phyloP scores from a whole-genome alignment of 2,888 invertebrate species.

The Steinernema carpocapsae region DNA sequence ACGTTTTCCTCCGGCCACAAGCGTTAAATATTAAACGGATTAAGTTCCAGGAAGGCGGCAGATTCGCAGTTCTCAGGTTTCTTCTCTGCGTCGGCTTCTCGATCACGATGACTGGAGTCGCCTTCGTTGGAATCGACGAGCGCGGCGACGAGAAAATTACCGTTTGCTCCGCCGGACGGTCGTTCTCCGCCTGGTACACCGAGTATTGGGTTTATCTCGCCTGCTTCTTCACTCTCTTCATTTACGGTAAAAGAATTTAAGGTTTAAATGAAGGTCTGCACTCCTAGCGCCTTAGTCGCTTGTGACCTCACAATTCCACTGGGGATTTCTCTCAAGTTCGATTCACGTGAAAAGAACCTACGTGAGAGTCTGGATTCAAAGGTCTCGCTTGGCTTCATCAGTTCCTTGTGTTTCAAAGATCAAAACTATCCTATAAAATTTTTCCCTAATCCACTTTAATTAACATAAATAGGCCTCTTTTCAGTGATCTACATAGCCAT shows the following conservation, averaged over 20 bases:
- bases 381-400: no score
- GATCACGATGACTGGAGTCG: slow-evolving; percentile 29
- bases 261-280: background rate
- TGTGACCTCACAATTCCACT: no score
- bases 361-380: no score
- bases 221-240: slow-evolving; percentile 28
- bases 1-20: background rate
- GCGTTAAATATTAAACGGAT: background rate
- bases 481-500: slow-evolving; percentile 25
- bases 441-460: no score
- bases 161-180: slow-evolving; percentile 17
- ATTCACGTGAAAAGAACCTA: no score
- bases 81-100: slow-evolving; percentile 30
- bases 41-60: no score
- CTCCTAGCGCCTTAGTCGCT: no score
- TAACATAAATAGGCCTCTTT: no score
- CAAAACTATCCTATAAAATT: no score
- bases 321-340: no score
- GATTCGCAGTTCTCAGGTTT: slow-evolving; percentile 7
- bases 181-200: slow-evolving; percentile 6
- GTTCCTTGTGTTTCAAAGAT: no score
- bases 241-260: background rate
- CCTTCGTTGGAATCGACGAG: slow-evolving; percentile 4
- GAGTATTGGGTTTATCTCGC: slow-evolving; percentile 15
- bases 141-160: slow-evolving; percentile 15